Evolutionary conservation across 2,113 vertebrate species (phyloP).

Genomic region (Myotis davidii): DNA sequence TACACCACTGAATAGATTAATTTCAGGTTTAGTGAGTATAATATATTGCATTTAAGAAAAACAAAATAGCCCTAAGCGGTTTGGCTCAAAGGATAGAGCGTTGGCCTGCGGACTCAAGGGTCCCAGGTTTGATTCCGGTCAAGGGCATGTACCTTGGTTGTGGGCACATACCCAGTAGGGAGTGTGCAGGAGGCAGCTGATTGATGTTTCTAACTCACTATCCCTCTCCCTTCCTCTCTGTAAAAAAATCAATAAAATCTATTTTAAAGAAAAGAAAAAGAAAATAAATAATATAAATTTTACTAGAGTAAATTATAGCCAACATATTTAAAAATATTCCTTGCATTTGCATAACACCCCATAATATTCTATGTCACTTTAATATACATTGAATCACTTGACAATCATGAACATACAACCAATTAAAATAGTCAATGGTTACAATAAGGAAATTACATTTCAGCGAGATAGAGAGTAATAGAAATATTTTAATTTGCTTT

Average conservation of each 20-base stretch:
- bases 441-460: neutral
- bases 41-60: neutral
- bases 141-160: no score
- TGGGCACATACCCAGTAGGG: no score
- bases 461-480: neutral
- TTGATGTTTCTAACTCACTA: no score
- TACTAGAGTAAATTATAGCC: neutral
- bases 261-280: neutral
- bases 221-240: no score
- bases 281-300: neutral
- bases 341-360: neutral
- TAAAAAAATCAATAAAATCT: no score
- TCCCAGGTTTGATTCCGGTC: no score
- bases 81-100: no score
- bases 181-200: no score
- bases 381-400: neutral
- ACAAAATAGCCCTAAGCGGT: neutral
- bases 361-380: neutral
- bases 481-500: neutral
- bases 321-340: neutral
- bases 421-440: neutral
- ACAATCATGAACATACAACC: neutral
- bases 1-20: neutral
- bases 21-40: neutral
- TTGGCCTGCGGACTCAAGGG: no score